These are phyloP conservation scores for Alethe castanea DNA, from an alignment of 2,113 vertebrate species.

Conservation along the genomic window DNA sequence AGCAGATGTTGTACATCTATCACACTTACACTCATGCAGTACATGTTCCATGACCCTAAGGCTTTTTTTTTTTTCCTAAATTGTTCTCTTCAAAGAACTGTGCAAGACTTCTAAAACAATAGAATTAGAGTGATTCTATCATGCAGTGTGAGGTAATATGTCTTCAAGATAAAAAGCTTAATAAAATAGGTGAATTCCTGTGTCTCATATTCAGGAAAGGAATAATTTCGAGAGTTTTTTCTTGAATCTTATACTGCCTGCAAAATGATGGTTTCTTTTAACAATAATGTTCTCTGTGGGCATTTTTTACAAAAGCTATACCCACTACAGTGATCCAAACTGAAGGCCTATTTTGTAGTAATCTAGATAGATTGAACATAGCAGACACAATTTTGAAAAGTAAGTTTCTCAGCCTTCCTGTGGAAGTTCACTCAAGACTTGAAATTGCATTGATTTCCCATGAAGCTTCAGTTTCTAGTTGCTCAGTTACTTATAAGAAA, in stretches of 20 bases:
- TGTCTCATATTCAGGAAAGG: not conserved
- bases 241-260: not conserved
- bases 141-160: not conserved
- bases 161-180: not conserved
- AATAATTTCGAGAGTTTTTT: not conserved
- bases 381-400: slow-evolving; percentile 9
- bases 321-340: not conserved
- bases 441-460: not conserved
- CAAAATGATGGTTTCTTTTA: not conserved
- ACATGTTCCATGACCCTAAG: not conserved
- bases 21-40: not conserved
- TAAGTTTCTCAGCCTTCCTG: not conserved
- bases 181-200: not conserved
- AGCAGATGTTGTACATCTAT: not conserved
- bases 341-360: not conserved
- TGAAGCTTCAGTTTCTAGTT: not conserved
- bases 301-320: not conserved
- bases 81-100: not conserved
- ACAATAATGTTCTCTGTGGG: not conserved
- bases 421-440: not conserved
- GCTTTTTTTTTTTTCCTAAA: not conserved
- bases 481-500: not conserved
- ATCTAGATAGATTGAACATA: not conserved
- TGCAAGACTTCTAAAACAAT: not conserved
- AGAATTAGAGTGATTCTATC: not conserved